Conservation (phyloP, 2,888 invertebrate species). For the Seira ritae region DNA sequence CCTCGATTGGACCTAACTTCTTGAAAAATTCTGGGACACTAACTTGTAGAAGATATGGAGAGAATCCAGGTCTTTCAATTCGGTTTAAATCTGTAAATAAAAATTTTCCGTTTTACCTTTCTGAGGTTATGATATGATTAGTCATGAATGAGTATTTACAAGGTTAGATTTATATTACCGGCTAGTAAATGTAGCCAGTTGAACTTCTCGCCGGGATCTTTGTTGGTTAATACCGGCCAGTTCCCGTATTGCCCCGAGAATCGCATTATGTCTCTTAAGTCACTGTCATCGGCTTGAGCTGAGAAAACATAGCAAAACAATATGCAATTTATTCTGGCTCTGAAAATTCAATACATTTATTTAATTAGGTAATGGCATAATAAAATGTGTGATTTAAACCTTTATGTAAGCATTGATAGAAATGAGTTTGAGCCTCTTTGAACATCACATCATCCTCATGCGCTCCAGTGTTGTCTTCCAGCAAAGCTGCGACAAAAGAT, state of each 20-base stretch:
- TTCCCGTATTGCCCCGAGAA: constrained; percentile 30
- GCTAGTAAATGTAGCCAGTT: constrained; percentile 49
- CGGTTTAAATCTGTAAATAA: constrained; percentile 44
- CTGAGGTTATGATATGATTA: no score
- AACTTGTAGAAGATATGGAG: constrained; percentile 23
- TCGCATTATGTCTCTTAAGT: constrained; percentile 32
- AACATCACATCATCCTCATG: constrained; percentile 19
- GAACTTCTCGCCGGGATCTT: constrained; percentile 39
- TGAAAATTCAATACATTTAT: no score
- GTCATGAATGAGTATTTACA: no score
- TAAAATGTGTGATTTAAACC: no score
- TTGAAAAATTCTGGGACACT: constrained; percentile 34
- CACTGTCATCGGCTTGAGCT: constrained; percentile 33
- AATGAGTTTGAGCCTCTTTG: constrained; percentile 43
- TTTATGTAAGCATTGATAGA: constrained; percentile 41
- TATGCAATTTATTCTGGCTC: no score
- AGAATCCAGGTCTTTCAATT: constrained; percentile 39
- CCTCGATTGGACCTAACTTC: constrained; percentile 37
- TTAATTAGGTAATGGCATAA: no score
- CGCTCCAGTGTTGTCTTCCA: constrained; percentile 19
- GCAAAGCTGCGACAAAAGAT: constrained; percentile 19
- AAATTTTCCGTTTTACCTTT: no score
- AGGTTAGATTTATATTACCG: no score
- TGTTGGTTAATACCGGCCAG: constrained; percentile 46
- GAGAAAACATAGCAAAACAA: background rate